phyloP scores from a whole-genome alignment of 37 sponge, comb jelly and placozoan species.

The Cliona cf. orientalis region DNA sequence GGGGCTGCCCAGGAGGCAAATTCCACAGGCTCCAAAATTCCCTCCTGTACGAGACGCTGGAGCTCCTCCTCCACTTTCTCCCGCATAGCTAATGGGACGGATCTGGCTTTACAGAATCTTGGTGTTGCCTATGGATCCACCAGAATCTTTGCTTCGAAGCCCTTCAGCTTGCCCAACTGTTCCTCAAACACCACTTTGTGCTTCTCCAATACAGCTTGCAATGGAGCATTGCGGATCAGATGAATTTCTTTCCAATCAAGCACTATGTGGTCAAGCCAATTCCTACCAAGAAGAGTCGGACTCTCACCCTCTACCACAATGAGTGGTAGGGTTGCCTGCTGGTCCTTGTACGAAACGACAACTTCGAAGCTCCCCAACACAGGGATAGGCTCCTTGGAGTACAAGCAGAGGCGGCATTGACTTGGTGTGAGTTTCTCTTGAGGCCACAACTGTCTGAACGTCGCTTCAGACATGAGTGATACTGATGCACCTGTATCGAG shows the following conservation, averaged over 20 bases:
- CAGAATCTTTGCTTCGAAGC: constrained; percentile 11
- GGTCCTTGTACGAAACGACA: background rate
- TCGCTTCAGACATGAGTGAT: background rate
- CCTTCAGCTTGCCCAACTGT: constrained; percentile 19
- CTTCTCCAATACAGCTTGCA: no score
- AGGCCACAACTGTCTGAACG: background rate
- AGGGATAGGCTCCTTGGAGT: no score
- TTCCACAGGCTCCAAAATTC: constrained; percentile 17
- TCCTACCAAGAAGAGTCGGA: constrained; percentile 16
- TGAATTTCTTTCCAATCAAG: no score
- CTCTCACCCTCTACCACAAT: constrained; percentile 11
- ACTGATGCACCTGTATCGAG: constrained; percentile 15
- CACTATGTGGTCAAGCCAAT: no score
- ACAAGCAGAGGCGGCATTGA: background rate
- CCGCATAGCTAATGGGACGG: constrained; percentile 22
- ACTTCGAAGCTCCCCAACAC: background rate
- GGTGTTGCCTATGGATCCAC: constrained; percentile 22
- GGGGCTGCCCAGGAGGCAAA: no score
- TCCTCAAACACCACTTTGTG: constrained; percentile 23
- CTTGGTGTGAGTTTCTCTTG: no score
- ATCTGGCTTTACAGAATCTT: constrained; percentile 18
- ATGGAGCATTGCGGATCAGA: no score
- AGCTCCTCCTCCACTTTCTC: constrained; percentile 15
- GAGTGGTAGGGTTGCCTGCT: constrained; percentile 1
- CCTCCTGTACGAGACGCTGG: background rate